Evolutionary conservation across 1,140 invertebrate genomes (phyloP), one percentile per base, ranked within the genome.

Genomic region (Pteromalus puparum): DNA sequence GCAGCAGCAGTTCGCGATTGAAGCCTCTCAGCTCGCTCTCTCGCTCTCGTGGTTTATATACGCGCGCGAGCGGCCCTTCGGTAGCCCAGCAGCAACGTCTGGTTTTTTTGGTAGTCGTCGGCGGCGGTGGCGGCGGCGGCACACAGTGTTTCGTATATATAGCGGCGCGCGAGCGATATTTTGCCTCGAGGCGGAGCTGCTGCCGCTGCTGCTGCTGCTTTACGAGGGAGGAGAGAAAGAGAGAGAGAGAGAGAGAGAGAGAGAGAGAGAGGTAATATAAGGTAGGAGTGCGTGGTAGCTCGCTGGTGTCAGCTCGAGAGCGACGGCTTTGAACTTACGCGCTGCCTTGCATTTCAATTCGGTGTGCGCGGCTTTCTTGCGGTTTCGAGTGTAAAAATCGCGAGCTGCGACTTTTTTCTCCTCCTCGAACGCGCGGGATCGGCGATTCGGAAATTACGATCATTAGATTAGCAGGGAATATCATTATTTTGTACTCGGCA

Each of bases 151-250:
- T 28, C 67, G 28, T 70, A 70, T 70, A 70, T 70, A 34, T 74
- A 28, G 5, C 30, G 38, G 61, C 15, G 65, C 80, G 48, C 42
- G 28, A 61, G 46, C 70, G 80, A 81, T 61, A 81, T 73, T 81
- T 68, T 34, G 81, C 81, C 28, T 61, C 26, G 65, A 42, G 65
- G 82, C 74, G 61, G 28, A 48, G 65, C 6, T 28, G 30, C 53
- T 61, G 74, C 53, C n/a, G 74, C 76, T 26, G 46, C 28, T 26
- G 21, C 46, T 0, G 48, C 53, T 34, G 24, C 76, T 78, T 78
- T 78, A 78, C 34, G 81, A 81, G 81, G 61, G 21, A 75, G 68
- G 75, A 78, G 72, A 70, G 73, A 82, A 13, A 18, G 9, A 26
- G 30, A 34, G 30, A 46, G 61, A 18, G 38, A 75, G 15, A 46